Evolutionary conservation across 2,888 invertebrate species (phyloP), one percentile per base, ranked within the genome.

Genomic region (Pomacea canaliculata): DNA sequence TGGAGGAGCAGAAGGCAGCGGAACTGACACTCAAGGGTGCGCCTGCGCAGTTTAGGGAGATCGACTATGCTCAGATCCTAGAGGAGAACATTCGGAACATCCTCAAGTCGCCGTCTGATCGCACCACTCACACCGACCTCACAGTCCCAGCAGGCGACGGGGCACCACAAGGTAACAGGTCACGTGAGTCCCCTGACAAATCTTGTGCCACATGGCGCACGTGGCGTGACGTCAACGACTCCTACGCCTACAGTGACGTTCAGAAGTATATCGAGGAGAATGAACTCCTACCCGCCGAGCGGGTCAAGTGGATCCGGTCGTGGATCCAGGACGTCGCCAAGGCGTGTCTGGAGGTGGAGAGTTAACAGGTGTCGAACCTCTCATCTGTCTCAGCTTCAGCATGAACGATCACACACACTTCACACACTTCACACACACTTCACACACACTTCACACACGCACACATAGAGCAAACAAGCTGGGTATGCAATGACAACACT

Each of bases 261-360:
- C 83, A 83, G 66, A 85, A 87, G 77, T 89, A 89, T 77, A 89
- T 89, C 19, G 81, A 85, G 49, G 89, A 89, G 63, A 89, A 89
- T 79, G 89, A 89, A 63, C 80, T 89, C 46, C 86, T 89, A 87
- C 83, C 84, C 10, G 80, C 80, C 1, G 88, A 88, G 69, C 86
- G 88, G 71, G 83, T 85, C 60, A 73, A 80, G 13, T 85, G 85
- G 84, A 89, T 89, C 76, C 81, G 82, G 77, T 80, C 83, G 48
- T 89, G 89, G 89, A 75, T 89, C 18, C 71, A 78, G 16, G 85
- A 86, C 46, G 88, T 88, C 1, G 84, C 85, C 71, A 78, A 73
- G 51, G 86, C 85, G 0, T 79, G 84, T 81, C 69, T 49, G n/a
- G 63, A 69, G 37, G 56, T 48, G 1, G 67, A 70, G 37, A 48